These are phyloP conservation scores for Ochotona curzoniae DNA, from an alignment of 2,113 vertebrate species.

Conservation along the genomic window DNA sequence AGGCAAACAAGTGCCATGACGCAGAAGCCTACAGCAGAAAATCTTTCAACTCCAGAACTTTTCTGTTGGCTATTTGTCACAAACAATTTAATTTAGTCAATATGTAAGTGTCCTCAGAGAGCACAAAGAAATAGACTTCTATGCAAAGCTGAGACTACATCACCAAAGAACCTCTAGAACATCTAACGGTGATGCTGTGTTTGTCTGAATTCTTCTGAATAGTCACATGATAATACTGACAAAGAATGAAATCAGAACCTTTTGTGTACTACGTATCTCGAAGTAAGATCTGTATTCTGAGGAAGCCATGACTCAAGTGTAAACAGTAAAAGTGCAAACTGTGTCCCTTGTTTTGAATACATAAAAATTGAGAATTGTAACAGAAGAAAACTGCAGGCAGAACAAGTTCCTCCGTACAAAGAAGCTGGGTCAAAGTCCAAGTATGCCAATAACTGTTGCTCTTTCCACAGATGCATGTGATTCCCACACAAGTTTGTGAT, in stretches of 20 bases:
- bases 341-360: not conserved
- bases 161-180: not conserved
- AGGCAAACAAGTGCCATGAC: not conserved
- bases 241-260: slow-evolving; percentile 23
- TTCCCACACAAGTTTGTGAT: not conserved
- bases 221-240: not conserved
- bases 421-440: not conserved
- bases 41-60: not conserved
- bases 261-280: not conserved
- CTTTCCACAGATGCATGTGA: not conserved
- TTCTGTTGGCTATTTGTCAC: not conserved
- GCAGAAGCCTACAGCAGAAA: not conserved
- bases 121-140: not conserved
- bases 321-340: not conserved
- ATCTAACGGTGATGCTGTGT: not conserved
- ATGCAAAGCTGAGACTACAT: not conserved
- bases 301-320: not conserved
- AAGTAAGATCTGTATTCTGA: not conserved
- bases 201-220: not conserved
- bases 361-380: not conserved
- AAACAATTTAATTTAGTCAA: not conserved
- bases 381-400: not conserved
- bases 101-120: not conserved
- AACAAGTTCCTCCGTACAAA: not conserved
- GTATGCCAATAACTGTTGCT: not conserved